These are phyloP conservation scores for Echinops telfairi DNA, from an alignment of 2,113 vertebrate genomes.

Conservation along the genomic window DNA sequence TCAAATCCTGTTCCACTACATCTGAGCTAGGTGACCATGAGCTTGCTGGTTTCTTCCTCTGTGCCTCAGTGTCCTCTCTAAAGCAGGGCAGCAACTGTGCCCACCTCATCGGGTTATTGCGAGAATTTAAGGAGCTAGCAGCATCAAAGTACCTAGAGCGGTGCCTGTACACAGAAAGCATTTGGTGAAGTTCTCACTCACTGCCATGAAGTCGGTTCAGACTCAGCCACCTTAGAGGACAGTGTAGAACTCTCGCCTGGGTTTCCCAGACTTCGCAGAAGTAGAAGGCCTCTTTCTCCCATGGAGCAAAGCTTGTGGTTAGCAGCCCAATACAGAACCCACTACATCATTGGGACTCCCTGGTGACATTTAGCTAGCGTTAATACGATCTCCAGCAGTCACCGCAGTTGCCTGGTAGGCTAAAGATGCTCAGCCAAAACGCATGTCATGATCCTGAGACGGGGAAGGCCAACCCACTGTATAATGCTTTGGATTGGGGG, in stretches of 20 bases:
- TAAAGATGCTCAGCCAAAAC: neutral
- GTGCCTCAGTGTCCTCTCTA: neutral
- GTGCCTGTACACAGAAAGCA: neutral
- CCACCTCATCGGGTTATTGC: neutral
- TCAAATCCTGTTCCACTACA: neutral
- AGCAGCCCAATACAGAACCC: no score
- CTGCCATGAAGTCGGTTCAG: no score
- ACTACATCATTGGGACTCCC: no score
- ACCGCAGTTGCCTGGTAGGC: neutral
- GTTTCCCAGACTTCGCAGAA: no score
- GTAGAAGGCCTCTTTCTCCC: no score
- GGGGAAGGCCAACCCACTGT: neutral
- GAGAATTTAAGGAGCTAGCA: constrained; percentile 16
- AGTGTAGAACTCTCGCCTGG: no score
- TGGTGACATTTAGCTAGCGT: no score
- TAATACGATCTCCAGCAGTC: neutral
- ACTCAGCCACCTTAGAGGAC: no score
- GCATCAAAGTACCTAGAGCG: neutral
- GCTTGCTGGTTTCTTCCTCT: neutral
- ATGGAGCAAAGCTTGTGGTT: no score
- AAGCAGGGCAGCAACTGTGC: neutral
- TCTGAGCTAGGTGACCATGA: neutral
- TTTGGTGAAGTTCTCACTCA: neutral
- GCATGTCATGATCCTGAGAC: neutral
- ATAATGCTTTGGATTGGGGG: neutral